A percentile compares a stretch with the other conserved stretches of the same genome.
Evolutionary conservation across 2,888 invertebrate genomes (phyloP).

Genomic region (Melieria omissa): DNA sequence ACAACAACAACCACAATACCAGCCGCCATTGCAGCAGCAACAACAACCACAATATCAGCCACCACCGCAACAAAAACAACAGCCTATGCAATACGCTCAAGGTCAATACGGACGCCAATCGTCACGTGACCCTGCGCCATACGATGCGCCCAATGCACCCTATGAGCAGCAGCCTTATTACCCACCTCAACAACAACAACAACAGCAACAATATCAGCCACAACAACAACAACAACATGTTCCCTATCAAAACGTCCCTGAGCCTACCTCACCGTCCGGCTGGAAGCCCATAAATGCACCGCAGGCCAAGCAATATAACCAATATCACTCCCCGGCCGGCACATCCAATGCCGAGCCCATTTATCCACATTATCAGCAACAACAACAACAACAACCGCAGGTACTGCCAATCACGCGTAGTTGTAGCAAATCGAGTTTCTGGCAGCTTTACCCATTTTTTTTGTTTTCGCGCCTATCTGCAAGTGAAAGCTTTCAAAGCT

Average conservation of each 20-base stretch:
- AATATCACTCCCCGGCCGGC: slow-evolving; percentile 39
- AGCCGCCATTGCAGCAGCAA: neutral
- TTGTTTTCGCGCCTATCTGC: too few species aligned
- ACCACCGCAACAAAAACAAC: slow-evolving; percentile 45
- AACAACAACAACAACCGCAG: slow-evolving; percentile 42
- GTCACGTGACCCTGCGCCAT: slow-evolving; percentile 52
- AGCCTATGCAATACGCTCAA: slow-evolving; percentile 58
- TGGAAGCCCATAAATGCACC: slow-evolving; percentile 57
- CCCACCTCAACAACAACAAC: slow-evolving; percentile 40
- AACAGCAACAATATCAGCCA: slow-evolving; percentile 43
- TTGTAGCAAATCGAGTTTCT: too few species aligned
- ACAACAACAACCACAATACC: slow-evolving; percentile 29
- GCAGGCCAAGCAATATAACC: slow-evolving; percentile 46
- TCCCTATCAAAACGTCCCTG: slow-evolving; percentile 13
- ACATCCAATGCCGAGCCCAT: slow-evolving; percentile 20
- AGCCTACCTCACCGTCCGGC: slow-evolving; percentile 38
- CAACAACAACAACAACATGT: slow-evolving; percentile 36
- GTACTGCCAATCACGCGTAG: slow-evolving; percentile 37
- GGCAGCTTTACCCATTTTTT: too few species aligned
- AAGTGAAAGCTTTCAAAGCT: too few species aligned
- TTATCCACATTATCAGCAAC: slow-evolving; percentile 37
- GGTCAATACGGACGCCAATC: slow-evolving; percentile 55
- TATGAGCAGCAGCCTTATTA: slow-evolving; percentile 35
- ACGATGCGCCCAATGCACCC: slow-evolving; percentile 42
- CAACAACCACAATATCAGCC: slow-evolving; percentile 38